These are phyloP conservation scores for Antedon bifida DNA, from an alignment of 35 echinoderm and acorn worm genomes.

Conservation along the genomic window DNA sequence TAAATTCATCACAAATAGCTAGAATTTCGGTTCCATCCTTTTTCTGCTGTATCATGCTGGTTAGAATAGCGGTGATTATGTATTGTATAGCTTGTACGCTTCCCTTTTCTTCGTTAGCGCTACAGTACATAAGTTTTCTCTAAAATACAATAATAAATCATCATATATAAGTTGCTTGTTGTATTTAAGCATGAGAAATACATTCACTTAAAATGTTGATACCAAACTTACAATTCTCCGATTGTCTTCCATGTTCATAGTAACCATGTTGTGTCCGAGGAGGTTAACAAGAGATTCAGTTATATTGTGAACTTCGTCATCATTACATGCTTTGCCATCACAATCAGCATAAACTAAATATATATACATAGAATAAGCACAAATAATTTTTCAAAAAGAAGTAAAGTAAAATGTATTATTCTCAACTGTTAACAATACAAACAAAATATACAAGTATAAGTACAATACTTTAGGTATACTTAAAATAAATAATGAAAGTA, in stretches of 20 bases:
- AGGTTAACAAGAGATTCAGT: constrained; percentile 8
- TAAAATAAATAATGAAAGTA: too few species aligned
- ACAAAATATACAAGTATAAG: too few species aligned
- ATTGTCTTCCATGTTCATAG: background rate
- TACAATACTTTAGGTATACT: too few species aligned
- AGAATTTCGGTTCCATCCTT: background rate
- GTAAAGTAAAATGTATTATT: too few species aligned
- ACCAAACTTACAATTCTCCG: constrained; percentile 10
- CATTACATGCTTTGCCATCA: background rate
- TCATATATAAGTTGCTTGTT: too few species aligned
- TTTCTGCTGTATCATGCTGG: background rate
- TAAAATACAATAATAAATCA: background rate
- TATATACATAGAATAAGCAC: background rate
- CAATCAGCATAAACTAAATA: background rate
- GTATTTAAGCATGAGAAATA: too few species aligned
- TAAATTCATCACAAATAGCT: background rate
- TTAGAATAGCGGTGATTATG: background rate
- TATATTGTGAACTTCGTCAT: background rate
- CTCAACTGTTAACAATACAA: too few species aligned
- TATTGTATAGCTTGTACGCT: background rate
- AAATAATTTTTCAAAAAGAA: too few species aligned
- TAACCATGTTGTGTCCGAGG: constrained; percentile 20
- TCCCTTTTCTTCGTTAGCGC: background rate
- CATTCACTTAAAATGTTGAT: too few species aligned
- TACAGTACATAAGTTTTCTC: background rate